Base-by-base conservation (phyloP, 2,113 vertebrate species). In the Percina caprodes region DNA sequence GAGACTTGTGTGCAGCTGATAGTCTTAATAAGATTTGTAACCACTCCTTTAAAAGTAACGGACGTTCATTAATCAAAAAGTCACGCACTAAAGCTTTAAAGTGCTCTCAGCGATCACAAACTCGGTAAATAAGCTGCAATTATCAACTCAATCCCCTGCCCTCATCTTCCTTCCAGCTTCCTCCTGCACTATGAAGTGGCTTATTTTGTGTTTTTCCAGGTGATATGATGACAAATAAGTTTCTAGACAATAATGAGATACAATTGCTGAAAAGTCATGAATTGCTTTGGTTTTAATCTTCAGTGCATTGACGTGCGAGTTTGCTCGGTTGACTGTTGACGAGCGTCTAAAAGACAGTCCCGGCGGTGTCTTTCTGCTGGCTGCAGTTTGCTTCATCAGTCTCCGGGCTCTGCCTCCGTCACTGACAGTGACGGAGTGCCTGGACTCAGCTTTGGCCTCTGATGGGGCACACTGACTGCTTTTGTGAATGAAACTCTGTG, bases 401-500 rank as follows among this genome's bases (percentile, higher is more conserved):
- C 48, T 69, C n/a, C 65, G 21, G 74, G 26, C 60, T 69, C 23
- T 4, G 74, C 59, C 42, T 68, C 67, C 12, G 24, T 21, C 54
- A 2, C 60, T 76, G 68, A 76, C 78, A 75, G 60, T 78, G 74
- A 84, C 71, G 23, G 59, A 84, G 35, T 74, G 65, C 60, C 52
- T 30, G 51, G 33, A 58, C 80, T 62, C 73, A 10, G 70, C 69
- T 69, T 24, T 42, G 63, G 73, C 59, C 69, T 70, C 52, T 21
- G 56, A 76, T 33, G 23, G 75, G 79, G 19, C 62, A 66, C 74
- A 23, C n/a, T 16, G 69, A 58, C 77, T 77, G 73, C 52, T 80
- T 86, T 51, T 80, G 63, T 88, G 80, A 83, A 83, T 86, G 76
- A 66, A 60, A 46, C 24, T 21, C 0, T 65, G 42, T 72, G 61